Evolutionary conservation across 1,140 invertebrate genomes (phyloP).

Genomic region (Lordiphosa collinella): DNA sequence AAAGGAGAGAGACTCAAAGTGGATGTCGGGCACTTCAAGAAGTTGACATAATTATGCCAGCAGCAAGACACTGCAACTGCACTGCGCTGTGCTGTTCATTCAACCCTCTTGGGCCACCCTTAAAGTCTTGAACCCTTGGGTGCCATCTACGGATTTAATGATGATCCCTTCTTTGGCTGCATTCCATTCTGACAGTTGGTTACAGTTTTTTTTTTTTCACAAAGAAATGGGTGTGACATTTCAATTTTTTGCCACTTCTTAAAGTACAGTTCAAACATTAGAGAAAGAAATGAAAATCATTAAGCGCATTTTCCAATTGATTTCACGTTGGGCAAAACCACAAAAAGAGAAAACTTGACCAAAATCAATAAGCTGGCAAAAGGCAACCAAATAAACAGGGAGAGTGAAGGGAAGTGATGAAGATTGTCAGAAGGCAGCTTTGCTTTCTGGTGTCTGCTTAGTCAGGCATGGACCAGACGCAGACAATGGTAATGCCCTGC

Average conservation of each 20-base stretch:
- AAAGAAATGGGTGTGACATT: slow-evolving; percentile 55
- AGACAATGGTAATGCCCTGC: slow-evolving; percentile 16
- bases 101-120: slow-evolving; percentile 34
- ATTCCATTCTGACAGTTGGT: slow-evolving; percentile 45
- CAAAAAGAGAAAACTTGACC: slow-evolving; percentile 45
- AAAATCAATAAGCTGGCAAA: slow-evolving; percentile 68
- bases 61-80: slow-evolving; percentile 19
- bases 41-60: slow-evolving; percentile 76
- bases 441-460: slow-evolving; percentile 36
- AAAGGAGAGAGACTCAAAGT: slow-evolving; percentile 13
- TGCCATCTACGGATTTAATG: slow-evolving; percentile 22
- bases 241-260: slow-evolving; percentile 44
- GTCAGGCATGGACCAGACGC: slow-evolving; percentile 23
- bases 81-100: slow-evolving; percentile 22
- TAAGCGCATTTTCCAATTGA: slow-evolving; percentile 77
- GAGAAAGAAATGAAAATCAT: slow-evolving; percentile 55
- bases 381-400: slow-evolving; percentile 47
- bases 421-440: slow-evolving; percentile 32
- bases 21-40: slow-evolving; percentile 59
- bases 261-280: slow-evolving; percentile 57
- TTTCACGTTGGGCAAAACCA: slow-evolving; percentile 53
- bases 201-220: slow-evolving; percentile 9
- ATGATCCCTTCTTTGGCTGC: slow-evolving; percentile 20
- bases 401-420: slow-evolving; percentile 6
- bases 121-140: slow-evolving; percentile 27